Base-by-base conservation (phyloP, 2,113 vertebrate species). In the Balaeniceps rex region DNA sequence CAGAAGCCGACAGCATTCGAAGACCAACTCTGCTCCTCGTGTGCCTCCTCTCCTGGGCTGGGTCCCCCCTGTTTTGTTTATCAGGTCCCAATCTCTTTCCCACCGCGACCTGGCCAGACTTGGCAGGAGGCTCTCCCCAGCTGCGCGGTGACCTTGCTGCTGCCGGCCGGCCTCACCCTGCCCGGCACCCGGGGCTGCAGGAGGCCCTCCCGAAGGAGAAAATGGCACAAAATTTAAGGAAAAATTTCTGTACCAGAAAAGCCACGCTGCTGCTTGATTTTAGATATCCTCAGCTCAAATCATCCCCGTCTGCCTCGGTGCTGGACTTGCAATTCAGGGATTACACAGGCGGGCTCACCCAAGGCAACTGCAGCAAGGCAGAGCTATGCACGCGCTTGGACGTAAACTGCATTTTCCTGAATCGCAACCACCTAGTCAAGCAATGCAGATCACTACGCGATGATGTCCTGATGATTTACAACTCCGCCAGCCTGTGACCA, bases 81-180 rank as follows among this genome's bases (percentile, higher is more conserved):
- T 89, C 92, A 49, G 83, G n/a, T 68, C 60, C 29, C 40, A 11
- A 60, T 63, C 86, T 92, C 88, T 76, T 92, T 94, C 94, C 96
- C 92, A 96, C 71, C 28, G 0, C 1, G 26, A 90, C 91, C 88
- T 63, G 80, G 86, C 44, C 69, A 42, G 76, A 57, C 92, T 94
- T 94, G 95, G 97, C 96, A 97, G 88, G 54, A 60, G 87, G 38
- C 55, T 90, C 83, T 78, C 47, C 47, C 92, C 97, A 97, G 97
- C 96, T 95, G 95, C 76, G 2, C 3, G 0, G 69, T 93, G 96
- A 94, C 97, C 97, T 97, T 95, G 96, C 76, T 80, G 94, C 94
- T 72, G 87, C 80, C 1, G 5, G 40, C 46, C 10, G 0, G 75
- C 84, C 77, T 87, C 92, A 28, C 63, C 77, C 85, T 36, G 77